Base-by-base conservation (phyloP, 2,888 invertebrate species). In the Daptonema setosum region DNA sequence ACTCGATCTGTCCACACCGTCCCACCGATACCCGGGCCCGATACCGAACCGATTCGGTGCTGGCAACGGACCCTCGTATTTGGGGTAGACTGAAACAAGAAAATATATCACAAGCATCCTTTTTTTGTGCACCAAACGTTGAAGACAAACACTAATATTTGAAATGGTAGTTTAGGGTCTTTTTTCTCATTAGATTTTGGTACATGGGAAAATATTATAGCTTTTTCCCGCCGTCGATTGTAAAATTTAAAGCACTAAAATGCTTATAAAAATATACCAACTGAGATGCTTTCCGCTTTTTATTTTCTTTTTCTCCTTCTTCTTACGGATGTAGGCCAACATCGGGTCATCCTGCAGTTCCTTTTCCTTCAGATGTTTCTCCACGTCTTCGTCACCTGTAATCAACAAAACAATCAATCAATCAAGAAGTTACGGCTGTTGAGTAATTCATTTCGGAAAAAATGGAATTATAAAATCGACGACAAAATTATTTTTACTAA, bases 1-100 rank as follows among this genome's bases (percentile, higher is more conserved):
- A 72, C 83, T 95, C 3, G 90, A 91, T 26, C 97, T 77, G 73
- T 97, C 87, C 0, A 97, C 93, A 0, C 97, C 97, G 70, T 97
- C 97, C 97, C 97, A 97, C 20, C 91, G 78, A 73, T 87, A 84
- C 0, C 97, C 97, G 0, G 97, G 97, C 11, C 79, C 75, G 56
- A 99, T 85, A 59, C 81, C 81, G 74, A 83, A 95, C 1, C 97
- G 80, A 75, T 97, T 97, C 20, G 90, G 88, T 56, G 71, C 68
- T 47, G 85, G 83, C 64, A 79, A 85, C 24, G 69, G 67, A 0
- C 93, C 93, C 67, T 81, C 79, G 71, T 88, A 97, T 11, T 63
- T 64, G 2, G 76, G 77, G 56, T 68, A 68, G 28, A 70, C 73
- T 71, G 61, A 30, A 57, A 56, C 28, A 56, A 60, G 48, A 48